A percentile compares a stretch with the other conserved stretches of the same genome.
Evolutionary conservation across 2,888 invertebrate genomes (phyloP).

Genomic region (Napeogenes inachia): DNA sequence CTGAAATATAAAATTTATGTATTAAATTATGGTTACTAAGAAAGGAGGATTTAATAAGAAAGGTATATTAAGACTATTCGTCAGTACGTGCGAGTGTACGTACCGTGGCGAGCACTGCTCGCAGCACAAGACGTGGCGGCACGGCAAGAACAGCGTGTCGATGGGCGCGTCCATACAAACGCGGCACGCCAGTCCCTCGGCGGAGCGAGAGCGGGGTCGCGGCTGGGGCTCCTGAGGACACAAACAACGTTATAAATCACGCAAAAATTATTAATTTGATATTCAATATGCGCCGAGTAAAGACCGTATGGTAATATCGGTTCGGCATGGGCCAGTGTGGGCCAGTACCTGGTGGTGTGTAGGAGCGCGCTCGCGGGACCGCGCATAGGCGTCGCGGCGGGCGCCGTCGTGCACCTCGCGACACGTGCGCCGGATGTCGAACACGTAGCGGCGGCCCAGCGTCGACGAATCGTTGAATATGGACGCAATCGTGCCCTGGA

Average conservation of each 20-base stretch:
- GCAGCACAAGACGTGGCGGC: conserved; percentile 92
- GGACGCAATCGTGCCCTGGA: conserved; percentile 89
- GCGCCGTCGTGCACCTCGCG: conserved; percentile 94
- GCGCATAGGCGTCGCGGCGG: conserved; percentile 82
- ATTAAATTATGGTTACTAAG: no score
- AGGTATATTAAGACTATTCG: not conserved
- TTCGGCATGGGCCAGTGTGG: not conserved
- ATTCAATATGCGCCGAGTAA: not conserved
- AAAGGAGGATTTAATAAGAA: not conserved
- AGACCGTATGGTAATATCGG: not conserved
- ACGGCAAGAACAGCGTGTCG: conserved; percentile 90
- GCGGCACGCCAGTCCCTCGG: conserved; percentile 85
- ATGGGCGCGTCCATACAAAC: conserved; percentile 92
- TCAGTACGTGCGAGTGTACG: conserved; percentile 1
- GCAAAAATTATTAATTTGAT: not conserved
- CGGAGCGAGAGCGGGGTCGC: conserved; percentile 49
- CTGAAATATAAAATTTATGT: conserved; percentile 41
- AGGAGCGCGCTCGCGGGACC: conserved; percentile 35
- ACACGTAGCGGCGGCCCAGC: conserved; percentile 92
- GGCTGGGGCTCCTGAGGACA: conserved; percentile 48
- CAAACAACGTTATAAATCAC: conserved; percentile 12
- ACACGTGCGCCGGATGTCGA: conserved; percentile 92
- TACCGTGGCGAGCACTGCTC: conserved; percentile 83
- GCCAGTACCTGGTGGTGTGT: conserved; percentile 26
- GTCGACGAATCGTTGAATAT: conserved; percentile 94